phyloP scores from a whole-genome alignment of 2,113 vertebrate species.

The Oreocharis arfaki region DNA sequence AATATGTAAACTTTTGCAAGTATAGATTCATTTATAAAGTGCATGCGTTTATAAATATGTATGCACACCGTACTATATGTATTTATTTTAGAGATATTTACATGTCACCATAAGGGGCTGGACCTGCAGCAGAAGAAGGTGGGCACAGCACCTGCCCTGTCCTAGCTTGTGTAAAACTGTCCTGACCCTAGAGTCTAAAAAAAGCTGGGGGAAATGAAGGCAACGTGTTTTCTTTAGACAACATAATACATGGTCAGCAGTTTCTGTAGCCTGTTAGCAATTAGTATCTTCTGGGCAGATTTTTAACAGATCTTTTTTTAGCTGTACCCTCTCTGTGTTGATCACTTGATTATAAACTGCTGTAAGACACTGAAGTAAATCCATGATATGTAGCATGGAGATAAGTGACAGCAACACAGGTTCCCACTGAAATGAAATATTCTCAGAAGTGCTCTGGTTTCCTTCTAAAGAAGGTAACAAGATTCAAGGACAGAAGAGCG shows the following conservation, averaged over 20 bases:
- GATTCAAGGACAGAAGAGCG: not conserved
- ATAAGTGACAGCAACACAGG: not conserved
- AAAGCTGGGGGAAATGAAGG: not conserved
- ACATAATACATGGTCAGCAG: not conserved
- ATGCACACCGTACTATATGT: not conserved
- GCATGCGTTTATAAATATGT: not conserved
- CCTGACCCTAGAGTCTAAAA: not conserved
- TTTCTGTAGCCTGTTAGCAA: not conserved
- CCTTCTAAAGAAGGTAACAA: not conserved
- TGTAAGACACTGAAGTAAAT: not conserved
- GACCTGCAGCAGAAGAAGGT: not conserved
- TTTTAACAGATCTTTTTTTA: not conserved
- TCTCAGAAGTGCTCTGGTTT: not conserved
- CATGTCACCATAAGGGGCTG: not conserved
- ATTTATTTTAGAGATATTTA: not conserved
- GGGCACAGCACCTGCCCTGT: fast-evolving
- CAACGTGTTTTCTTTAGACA: not conserved
- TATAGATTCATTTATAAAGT: not conserved
- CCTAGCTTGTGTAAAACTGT: not conserved
- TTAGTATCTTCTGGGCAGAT: not conserved
- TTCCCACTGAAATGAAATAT: not conserved
- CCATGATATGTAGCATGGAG: not conserved
- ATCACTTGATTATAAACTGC: not conserved
- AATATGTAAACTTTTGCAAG: not conserved
- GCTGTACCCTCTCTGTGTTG: not conserved